These are phyloP conservation scores for Saiga tatarica DNA, from an alignment of 2,113 vertebrate species.

Conservation along the genomic window DNA sequence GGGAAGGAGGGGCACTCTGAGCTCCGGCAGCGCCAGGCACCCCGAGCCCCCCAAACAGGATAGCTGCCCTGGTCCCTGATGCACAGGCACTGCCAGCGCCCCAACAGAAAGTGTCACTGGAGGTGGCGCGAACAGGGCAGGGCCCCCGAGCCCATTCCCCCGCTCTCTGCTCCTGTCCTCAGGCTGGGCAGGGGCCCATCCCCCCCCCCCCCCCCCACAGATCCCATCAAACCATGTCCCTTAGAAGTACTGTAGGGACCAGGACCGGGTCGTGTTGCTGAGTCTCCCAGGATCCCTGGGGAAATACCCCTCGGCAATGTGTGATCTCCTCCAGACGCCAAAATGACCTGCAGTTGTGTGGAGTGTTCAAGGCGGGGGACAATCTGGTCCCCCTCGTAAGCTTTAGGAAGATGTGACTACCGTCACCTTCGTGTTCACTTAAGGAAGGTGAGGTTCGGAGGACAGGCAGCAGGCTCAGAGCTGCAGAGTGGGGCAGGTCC, in stretches of 20 bases:
- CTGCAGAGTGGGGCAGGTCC: background rate
- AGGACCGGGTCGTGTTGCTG: background rate
- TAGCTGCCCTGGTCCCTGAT: accelerated
- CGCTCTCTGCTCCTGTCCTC: background rate
- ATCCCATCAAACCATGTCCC: background rate
- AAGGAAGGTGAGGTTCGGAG: background rate
- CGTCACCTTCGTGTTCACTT: background rate
- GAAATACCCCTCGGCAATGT: background rate
- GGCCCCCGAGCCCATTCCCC: background rate
- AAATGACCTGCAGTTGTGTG: background rate
- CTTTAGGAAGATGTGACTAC: background rate
- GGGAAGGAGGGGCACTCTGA: background rate
- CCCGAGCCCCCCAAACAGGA: background rate
- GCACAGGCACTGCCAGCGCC: background rate
- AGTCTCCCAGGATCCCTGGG: background rate
- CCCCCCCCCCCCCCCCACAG: background rate
- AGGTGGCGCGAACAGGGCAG: accelerated
- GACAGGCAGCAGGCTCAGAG: background rate
- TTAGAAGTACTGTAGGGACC: background rate
- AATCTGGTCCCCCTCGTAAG: background rate
- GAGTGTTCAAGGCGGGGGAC: accelerated
- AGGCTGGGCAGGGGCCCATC: background rate
- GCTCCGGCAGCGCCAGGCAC: background rate
- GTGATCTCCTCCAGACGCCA: background rate
- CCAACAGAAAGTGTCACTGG: background rate